These are phyloP conservation scores for Corynorhinus townsendii DNA, from an alignment of 2,113 vertebrate species.

Conservation along the genomic window DNA sequence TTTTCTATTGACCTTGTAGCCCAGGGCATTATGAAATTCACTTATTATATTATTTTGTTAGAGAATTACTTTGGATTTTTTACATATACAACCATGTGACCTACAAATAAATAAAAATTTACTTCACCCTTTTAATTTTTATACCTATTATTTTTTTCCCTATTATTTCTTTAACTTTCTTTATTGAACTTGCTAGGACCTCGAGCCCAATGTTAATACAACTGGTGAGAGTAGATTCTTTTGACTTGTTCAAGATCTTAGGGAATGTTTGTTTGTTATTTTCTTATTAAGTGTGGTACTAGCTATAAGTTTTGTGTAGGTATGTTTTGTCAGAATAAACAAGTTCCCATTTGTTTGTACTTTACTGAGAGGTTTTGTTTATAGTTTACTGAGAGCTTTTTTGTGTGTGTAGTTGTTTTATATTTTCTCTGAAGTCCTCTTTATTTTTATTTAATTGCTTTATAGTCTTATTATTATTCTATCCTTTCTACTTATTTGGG, in stretches of 20 bases:
- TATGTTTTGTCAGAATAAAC: background rate
- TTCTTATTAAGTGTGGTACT: background rate
- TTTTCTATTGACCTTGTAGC: background rate
- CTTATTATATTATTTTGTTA: background rate
- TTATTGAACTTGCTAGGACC: background rate
- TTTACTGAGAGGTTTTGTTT: background rate
- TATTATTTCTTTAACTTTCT: background rate
- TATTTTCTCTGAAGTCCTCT: background rate
- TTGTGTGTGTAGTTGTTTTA: background rate
- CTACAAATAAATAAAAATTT: background rate
- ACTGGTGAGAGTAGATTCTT: background rate
- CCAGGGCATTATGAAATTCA: background rate
- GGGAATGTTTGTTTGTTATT: background rate
- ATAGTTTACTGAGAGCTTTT: background rate
- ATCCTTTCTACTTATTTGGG: background rate
- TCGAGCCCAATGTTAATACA: background rate
- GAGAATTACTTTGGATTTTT: background rate
- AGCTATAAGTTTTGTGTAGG: background rate
- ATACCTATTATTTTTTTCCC: background rate
- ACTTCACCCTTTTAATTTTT: background rate
- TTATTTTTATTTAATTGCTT: background rate
- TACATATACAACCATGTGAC: background rate
- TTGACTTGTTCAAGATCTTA: background rate
- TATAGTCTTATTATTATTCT: background rate
- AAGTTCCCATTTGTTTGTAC: background rate